Evolutionary conservation across 2,888 invertebrate genomes (phyloP), one percentile per base, ranked within the genome.

Genomic region (Hydrotaea cyrtoneurina): DNA sequence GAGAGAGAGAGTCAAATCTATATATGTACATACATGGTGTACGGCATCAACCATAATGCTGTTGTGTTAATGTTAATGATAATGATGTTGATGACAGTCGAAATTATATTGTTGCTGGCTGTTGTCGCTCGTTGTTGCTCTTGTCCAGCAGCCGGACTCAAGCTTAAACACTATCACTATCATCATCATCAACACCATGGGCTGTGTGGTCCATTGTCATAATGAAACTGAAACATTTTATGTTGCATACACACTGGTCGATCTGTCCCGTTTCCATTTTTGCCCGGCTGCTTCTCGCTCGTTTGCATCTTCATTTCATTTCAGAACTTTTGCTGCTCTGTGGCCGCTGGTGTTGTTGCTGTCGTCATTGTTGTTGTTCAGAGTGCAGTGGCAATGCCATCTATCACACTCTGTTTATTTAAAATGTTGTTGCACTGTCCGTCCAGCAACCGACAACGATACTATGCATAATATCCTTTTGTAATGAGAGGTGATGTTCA

Each of bases 21-120:
- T 31, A 31, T 4, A 31, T n/a, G n/a, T n/a, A 31, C 7, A 31
- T 31, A 31, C 31, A n/a, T 50, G 2, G 50, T n/a, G n/a, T n/a
- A 50, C 13, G 1, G 50, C 66, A 57, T 53, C 39, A 57, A 59
- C 71, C 74, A 62, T 15, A 59, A 73, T 69, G 66, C 31, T 55
- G 62, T 71, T 80, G 78, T 80, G 71, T 75, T 75, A 62, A 80
- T 80, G 80, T 78, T 78, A 73, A 78, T 76, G 81, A 78, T 78
- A 81, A 81, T 75, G 50, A 43, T 76, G 78, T 26, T 72, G 64
- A 75, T 72, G 78, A 81, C 78, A 84, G 64, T 81, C 78, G 71
- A 78, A 83, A 78, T 78, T 77, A 73, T 73, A 77, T 77, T 77
- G 39, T 73, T 78, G 71, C 69, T 76, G n/a, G 59, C n/a, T 36